Percentiles rank a stretch among this genome's conserved stretches.
phyloP scores from a whole-genome alignment of 2,797 vertebrate genomes.

The Gadopsis marmoratus region DNA sequence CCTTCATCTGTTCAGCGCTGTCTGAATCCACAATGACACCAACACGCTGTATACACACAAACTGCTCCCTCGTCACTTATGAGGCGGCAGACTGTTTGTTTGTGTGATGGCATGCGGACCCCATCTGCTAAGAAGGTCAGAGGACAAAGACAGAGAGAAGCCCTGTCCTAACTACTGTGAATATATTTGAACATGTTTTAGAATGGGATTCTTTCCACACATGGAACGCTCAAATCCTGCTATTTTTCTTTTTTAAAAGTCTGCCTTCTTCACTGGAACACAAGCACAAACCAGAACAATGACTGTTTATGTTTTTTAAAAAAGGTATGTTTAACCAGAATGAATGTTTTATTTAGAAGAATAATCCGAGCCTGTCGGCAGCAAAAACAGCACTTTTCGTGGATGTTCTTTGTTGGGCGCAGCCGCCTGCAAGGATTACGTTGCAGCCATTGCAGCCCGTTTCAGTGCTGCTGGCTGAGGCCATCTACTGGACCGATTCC shows the following conservation, averaged over 20 bases:
- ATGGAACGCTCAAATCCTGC: no score
- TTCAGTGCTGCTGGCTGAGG: no score
- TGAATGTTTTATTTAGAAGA: no score
- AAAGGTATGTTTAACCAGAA: no score
- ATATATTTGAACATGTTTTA: background rate
- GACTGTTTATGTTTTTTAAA: no score
- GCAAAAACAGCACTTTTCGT: no score
- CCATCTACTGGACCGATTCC: no score
- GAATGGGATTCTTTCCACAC: background rate
- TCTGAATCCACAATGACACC: slow-evolving; percentile 14
- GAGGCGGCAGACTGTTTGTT: background rate
- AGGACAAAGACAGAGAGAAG: background rate
- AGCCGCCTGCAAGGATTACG: no score
- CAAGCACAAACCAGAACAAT: background rate
- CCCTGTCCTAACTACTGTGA: background rate
- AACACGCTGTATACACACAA: slow-evolving; percentile 1
- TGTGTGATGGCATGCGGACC: slow-evolving; percentile 12
- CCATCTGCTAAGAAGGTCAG: slow-evolving; percentile 8
- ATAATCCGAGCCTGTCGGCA: no score
- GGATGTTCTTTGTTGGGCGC: no score
- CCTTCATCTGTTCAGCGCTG: slow-evolving; percentile 26
- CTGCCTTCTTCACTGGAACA: background rate
- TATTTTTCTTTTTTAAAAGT: background rate
- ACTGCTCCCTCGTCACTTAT: background rate
- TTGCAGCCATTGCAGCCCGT: no score